A percentile compares a stretch with the other conserved stretches of the same genome.
These are phyloP conservation scores for Lycophotia porphyrea DNA, from an alignment of 2,888 invertebrate genomes.

Conservation along the genomic window DNA sequence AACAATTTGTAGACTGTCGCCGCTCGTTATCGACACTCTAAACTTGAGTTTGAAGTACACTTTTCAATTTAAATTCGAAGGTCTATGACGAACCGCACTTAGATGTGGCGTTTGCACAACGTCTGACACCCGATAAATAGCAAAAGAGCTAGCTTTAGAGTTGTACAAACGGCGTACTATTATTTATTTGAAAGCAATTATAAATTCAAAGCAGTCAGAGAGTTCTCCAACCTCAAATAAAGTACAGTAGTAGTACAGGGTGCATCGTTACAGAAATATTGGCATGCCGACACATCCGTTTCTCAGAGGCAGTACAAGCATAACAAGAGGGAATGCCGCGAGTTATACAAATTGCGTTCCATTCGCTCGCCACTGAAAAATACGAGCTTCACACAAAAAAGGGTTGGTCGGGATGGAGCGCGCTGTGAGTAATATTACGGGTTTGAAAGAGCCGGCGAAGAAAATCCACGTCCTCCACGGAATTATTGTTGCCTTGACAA, in stretches of 20 bases:
- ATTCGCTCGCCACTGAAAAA: constrained; percentile 82
- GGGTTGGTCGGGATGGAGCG: constrained; percentile 70
- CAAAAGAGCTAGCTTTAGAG: neutral
- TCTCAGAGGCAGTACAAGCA: constrained; percentile 51
- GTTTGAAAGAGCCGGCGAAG: constrained; percentile 73
- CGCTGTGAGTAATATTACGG: constrained; percentile 78
- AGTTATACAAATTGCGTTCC: constrained; percentile 82
- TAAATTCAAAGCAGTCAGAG: constrained; percentile 16
- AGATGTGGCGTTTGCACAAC: neutral
- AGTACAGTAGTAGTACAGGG: constrained; percentile 19
- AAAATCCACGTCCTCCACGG: constrained; percentile 68
- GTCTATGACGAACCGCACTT: constrained; percentile 17
- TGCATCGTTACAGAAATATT: constrained; percentile 53
- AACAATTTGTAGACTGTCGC: constrained; percentile 71
- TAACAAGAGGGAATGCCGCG: constrained; percentile 64
- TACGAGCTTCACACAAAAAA: constrained; percentile 79
- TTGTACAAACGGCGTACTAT: neutral
- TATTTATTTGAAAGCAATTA: constrained; percentile 24
- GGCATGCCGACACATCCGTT: constrained; percentile 59
- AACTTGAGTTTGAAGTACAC: constrained; percentile 44
- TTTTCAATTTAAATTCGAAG: constrained; percentile 34
- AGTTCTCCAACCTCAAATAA: constrained; percentile 30
- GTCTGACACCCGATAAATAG: neutral
- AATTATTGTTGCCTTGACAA: constrained; percentile 80
- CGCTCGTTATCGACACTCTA: constrained; percentile 58